phyloP scores from a whole-genome alignment of 2,113 vertebrate genomes.

The Oceanites oceanicus region DNA sequence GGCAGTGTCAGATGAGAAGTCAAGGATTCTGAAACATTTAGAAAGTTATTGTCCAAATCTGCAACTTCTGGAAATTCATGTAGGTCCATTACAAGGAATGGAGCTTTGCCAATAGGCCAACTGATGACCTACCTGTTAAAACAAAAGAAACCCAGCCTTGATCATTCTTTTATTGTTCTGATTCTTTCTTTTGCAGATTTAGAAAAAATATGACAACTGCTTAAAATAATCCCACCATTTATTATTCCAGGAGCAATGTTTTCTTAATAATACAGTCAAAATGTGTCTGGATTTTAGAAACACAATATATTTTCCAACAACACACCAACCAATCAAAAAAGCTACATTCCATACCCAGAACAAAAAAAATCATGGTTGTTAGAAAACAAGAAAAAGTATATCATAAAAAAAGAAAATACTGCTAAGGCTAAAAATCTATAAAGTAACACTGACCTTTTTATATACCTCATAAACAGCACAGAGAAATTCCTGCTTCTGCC shows the following conservation, averaged over 20 bases:
- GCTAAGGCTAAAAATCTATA: constrained; percentile 37
- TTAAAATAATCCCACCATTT: constrained; percentile 37
- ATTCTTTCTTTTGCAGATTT: background rate
- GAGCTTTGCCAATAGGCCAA: constrained; percentile 9
- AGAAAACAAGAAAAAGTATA: constrained; percentile 34
- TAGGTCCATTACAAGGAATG: background rate
- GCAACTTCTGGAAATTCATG: background rate
- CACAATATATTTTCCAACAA: background rate
- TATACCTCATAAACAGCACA: constrained; percentile 36
- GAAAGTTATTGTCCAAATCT: background rate
- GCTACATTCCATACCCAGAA: background rate
- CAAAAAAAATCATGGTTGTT: background rate
- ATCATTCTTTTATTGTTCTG: background rate
- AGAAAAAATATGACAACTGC: background rate
- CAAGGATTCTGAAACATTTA: background rate
- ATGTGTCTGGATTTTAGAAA: constrained; percentile 25
- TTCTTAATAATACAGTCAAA: constrained; percentile 42
- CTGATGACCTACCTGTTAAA: constrained; percentile 12
- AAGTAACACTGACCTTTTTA: constrained; percentile 50
- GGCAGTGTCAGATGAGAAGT: background rate
- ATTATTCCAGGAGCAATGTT: constrained; percentile 32
- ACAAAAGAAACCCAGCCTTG: background rate
- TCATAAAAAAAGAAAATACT: background rate
- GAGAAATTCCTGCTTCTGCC: constrained; percentile 30
- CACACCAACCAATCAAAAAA: background rate